These are phyloP conservation scores for Masticophis lateralis DNA, from an alignment of 2,797 vertebrate genomes.

Conservation along the genomic window DNA sequence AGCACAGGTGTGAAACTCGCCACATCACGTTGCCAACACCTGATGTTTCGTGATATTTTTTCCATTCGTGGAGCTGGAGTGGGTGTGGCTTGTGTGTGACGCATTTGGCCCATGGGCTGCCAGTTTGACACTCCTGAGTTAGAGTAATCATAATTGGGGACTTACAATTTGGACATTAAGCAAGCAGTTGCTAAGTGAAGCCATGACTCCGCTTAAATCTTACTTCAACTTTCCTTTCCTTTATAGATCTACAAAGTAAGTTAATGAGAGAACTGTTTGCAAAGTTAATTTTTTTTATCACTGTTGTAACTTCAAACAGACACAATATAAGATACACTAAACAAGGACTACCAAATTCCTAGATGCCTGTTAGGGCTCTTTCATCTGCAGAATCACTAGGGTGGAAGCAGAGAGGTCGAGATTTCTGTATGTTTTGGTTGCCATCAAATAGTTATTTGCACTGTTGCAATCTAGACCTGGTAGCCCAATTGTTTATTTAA, in stretches of 20 bases:
- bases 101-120: accelerated
- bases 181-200: neutral
- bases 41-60: neutral
- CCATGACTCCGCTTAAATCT: neutral
- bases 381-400: neutral
- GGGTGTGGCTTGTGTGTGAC: accelerated
- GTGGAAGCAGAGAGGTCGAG: neutral
- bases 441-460: neutral
- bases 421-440: neutral
- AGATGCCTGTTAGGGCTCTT: neutral
- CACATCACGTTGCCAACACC: neutral
- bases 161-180: neutral
- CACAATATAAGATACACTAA: neutral
- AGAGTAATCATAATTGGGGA: neutral
- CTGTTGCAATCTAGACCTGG: neutral
- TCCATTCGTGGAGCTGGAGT: neutral
- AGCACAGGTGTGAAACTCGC: neutral
- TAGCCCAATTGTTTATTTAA: neutral
- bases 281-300: neutral
- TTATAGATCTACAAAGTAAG: neutral
- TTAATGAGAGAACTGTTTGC: neutral
- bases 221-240: neutral
- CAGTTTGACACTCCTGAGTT: neutral
- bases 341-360: neutral
- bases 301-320: neutral